These are phyloP conservation scores for Gibbula magus DNA, from an alignment of 2,888 invertebrate species.

Conservation along the genomic window DNA sequence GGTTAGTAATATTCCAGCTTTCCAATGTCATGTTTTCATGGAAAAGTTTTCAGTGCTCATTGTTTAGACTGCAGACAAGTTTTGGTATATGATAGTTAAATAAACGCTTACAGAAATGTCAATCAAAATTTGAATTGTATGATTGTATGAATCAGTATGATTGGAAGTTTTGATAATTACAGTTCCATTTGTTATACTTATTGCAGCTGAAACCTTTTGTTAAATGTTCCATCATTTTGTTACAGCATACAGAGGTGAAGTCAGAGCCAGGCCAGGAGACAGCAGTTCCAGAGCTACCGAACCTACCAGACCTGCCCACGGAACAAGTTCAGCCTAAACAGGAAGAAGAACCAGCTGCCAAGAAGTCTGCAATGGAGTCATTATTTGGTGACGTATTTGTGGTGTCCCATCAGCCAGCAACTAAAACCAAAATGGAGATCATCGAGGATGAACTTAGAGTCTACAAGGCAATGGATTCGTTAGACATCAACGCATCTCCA, in stretches of 20 bases:
- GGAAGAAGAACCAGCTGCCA: too few relatives aligned
- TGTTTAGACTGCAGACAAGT: not conserved
- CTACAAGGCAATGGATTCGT: not conserved
- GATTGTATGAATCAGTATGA: too few relatives aligned
- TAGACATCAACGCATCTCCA: not conserved
- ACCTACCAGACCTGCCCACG: too few relatives aligned
- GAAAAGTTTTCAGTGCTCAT: not conserved
- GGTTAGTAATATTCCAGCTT: not conserved
- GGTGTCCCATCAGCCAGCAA: not conserved
- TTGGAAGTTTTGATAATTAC: too few relatives aligned
- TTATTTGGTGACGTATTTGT: not conserved
- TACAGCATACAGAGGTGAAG: too few relatives aligned
- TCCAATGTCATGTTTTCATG: not conserved
- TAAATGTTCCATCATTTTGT: too few relatives aligned
- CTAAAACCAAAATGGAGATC: not conserved
- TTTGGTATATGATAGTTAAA: not conserved
- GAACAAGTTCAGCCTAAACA: too few relatives aligned
- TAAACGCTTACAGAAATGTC: not conserved
- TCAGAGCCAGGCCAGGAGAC: too few relatives aligned
- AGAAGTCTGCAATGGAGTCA: too few relatives aligned
- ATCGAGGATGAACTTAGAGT: not conserved
- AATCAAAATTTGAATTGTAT: not conserved
- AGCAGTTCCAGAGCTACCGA: too few relatives aligned
- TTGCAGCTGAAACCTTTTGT: too few relatives aligned
- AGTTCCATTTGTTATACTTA: too few relatives aligned